These are phyloP conservation scores for Operophtera brumata DNA, from an alignment of 2,888 invertebrate genomes.

Conservation along the genomic window DNA sequence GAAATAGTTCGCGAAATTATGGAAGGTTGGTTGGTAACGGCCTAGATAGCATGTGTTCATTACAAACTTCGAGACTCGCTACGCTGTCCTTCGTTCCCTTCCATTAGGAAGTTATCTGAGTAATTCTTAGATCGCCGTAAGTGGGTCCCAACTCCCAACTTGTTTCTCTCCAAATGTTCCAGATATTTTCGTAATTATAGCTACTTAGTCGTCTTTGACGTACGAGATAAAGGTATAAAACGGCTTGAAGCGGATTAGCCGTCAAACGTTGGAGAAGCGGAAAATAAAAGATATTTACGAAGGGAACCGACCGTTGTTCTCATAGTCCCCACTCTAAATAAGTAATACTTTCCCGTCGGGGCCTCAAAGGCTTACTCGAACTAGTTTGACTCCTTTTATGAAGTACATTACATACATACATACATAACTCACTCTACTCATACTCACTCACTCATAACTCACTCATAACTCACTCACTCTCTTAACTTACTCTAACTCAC, in stretches of 20 bases:
- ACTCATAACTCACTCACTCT: too few relatives aligned
- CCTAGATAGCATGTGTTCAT: constrained; percentile 39
- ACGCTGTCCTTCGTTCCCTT: constrained; percentile 31
- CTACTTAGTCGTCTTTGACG: constrained; percentile 15
- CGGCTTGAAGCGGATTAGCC: constrained; percentile 34
- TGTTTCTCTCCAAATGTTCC: constrained; percentile 24
- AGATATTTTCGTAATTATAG: constrained; percentile 30
- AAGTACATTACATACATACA: too few relatives aligned
- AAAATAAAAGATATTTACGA: constrained; percentile 58
- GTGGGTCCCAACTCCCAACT: constrained; percentile 31
- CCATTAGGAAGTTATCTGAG: constrained; percentile 38
- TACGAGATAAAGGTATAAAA: constrained; percentile 26
- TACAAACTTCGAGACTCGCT: constrained; percentile 38
- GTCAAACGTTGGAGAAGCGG: constrained; percentile 42
- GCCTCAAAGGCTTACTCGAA: constrained; percentile 42
- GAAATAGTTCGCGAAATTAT: constrained; percentile 40
- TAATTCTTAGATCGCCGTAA: constrained; percentile 35
- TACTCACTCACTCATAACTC: too few relatives aligned
- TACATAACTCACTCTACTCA: too few relatives aligned
- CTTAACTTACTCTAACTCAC: too few relatives aligned
- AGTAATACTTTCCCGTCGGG: constrained; percentile 42
- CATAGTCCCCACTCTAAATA: constrained; percentile 47
- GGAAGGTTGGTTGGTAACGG: constrained; percentile 27
- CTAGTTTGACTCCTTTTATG: constrained; percentile 27
- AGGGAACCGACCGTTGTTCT: constrained; percentile 50